Percentiles rank a stretch among this genome's conserved stretches.
These are phyloP conservation scores for Synergus gifuensis DNA, from an alignment of 2,888 invertebrate species.

Conservation along the genomic window DNA sequence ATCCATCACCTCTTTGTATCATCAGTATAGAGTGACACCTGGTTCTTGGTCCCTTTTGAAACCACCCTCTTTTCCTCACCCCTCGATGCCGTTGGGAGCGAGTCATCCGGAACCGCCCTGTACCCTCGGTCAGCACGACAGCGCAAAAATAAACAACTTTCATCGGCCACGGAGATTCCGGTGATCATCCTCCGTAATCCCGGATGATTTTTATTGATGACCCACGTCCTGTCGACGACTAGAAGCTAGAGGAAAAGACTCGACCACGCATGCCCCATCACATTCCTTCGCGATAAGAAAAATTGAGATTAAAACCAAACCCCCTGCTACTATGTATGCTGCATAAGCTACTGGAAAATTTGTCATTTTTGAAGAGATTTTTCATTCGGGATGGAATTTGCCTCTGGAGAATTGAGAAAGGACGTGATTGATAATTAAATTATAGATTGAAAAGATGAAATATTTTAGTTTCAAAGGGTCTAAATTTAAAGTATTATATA, in stretches of 20 bases:
- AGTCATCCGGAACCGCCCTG: slow-evolving; percentile 60
- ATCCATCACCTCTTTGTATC: slow-evolving; percentile 75
- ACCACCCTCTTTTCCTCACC: slow-evolving; percentile 52
- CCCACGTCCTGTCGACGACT: slow-evolving; percentile 36
- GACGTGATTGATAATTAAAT: slow-evolving; percentile 29
- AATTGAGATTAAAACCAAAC: not conserved
- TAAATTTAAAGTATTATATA: not conserved
- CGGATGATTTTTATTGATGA: slow-evolving; percentile 68
- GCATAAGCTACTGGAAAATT: slow-evolving; percentile 27
- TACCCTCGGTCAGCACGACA: slow-evolving; percentile 52
- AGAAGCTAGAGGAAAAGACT: not conserved
- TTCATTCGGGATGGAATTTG: not conserved
- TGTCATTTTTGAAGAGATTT: slow-evolving; percentile 7
- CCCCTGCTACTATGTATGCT: not conserved
- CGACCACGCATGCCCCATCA: slow-evolving; percentile 3
- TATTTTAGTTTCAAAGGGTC: not conserved
- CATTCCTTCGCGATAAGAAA: slow-evolving; percentile 6
- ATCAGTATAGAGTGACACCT: slow-evolving; percentile 69
- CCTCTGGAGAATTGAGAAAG: not conserved
- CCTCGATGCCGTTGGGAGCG: slow-evolving; percentile 48
- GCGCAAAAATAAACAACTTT: slow-evolving; percentile 66
- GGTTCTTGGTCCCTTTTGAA: slow-evolving; percentile 65
- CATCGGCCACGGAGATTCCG: slow-evolving; percentile 55
- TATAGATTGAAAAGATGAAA: not conserved
- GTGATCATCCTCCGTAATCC: slow-evolving; percentile 60